A percentile compares a stretch with the other conserved stretches of the same genome.
Conservation (phyloP, 2,888 invertebrate genomes). For the Spodoptera littoralis region DNA sequence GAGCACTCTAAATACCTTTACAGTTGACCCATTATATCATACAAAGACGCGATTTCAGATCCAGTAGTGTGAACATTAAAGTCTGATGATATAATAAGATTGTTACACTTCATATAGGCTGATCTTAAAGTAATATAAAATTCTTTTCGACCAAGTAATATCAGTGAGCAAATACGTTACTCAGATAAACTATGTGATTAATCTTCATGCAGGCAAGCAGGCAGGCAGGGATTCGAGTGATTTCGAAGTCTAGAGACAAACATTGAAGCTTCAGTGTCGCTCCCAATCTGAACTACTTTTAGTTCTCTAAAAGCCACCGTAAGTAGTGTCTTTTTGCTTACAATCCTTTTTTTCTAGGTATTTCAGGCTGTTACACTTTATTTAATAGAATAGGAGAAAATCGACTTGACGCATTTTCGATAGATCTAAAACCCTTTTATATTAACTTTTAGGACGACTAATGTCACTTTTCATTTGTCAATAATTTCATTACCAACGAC, state of each 20-base stretch:
- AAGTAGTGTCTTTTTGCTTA: no score
- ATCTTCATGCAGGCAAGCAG: constrained; percentile 18
- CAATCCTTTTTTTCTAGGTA: no score
- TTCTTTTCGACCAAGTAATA: constrained; percentile 3
- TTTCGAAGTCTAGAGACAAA: constrained; percentile 35
- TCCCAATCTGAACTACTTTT: constrained; percentile 17
- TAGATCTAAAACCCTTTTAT: neutral
- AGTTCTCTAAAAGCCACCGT: constrained; percentile 4
- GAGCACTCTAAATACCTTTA: no score
- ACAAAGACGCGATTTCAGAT: no score
- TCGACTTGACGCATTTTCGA: no score
- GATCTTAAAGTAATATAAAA: constrained; percentile 2
- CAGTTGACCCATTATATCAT: no score
- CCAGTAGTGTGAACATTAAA: no score
- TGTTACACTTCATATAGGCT: neutral
- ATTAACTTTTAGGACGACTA: neutral
- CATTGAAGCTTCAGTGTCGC: constrained; percentile 18
- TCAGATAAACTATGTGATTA: constrained; percentile 41
- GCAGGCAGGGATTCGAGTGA: constrained; percentile 26
- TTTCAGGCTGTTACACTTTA: no score
- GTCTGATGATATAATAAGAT: no score
- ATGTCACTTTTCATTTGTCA: neutral
- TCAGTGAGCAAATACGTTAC: constrained; percentile 21
- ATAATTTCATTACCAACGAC: constrained; percentile 6
- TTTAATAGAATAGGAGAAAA: no score